Base-by-base conservation (phyloP, 2,113 vertebrate species). In the Climacteris rufus region DNA sequence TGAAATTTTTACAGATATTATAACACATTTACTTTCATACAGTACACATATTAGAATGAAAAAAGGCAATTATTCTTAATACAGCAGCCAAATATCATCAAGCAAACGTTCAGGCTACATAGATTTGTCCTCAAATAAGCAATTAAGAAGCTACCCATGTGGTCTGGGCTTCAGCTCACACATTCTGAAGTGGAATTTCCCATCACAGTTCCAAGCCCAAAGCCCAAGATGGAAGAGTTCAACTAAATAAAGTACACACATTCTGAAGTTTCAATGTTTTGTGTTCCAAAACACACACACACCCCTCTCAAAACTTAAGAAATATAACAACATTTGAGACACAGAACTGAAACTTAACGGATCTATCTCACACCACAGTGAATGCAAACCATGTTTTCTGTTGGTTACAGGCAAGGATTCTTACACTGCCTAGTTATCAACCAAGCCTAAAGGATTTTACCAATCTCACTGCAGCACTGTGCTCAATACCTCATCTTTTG, bases 401-500 rank as follows among this genome's bases (percentile, higher is more conserved):
- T 35, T 78, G 31, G 19, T 64, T 80, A 80, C 8, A 50, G 15
- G 49, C 15, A 79, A 59, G 56, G 37, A 90, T 64, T 65, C n/a
- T 47, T 70, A 47, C 15, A 49, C 40, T 17, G 45, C 9, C 9
- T 70, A 33, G 83, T 44, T 45, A 87, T 16, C 47, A 91, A 25
- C 20, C 28, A 87, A 88, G 28, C 31, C 61, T 23, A 69, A 91
- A 64, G 39, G 27, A 61, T 44, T 87, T 47, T 42, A n/a, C 1
- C 5, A 45, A 35, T n/a, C 27, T 85, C 44, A 42, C 6, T 30
- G 72, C 11, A 80, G 42, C 47, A 71, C 25, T 86, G 13, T 39
- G 42, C 54, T 63, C 70, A 93, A 52, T 98, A 99, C 98, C 98
- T 98, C 97, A 64, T 96, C 84, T 72, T 95, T 83, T 16, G 79